These are phyloP conservation scores for Hylaeus volcanicus DNA, from an alignment of 1,140 invertebrate species.

Conservation along the genomic window DNA sequence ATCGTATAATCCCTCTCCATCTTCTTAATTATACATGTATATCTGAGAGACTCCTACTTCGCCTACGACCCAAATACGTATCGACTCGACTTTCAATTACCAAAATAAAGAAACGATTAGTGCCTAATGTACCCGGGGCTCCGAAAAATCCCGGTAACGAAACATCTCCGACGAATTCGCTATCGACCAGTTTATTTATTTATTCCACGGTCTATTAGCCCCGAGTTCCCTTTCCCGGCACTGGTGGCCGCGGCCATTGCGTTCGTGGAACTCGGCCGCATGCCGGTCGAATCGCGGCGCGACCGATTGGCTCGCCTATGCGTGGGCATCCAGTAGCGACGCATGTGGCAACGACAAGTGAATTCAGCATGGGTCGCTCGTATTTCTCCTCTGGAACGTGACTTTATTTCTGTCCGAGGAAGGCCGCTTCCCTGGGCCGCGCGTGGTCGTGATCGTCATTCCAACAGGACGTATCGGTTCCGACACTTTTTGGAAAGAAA, in stretches of 20 bases:
- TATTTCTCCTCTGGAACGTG: conserved; percentile 37
- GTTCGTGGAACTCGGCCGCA: neutral
- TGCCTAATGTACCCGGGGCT: too few relatives aligned
- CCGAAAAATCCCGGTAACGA: neutral
- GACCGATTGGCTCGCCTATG: conserved; percentile 20
- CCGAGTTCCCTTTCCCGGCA: neutral
- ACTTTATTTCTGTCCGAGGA: conserved; percentile 36
- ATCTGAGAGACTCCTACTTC: too few relatives aligned
- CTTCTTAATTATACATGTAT: too few relatives aligned
- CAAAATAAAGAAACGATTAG: too few relatives aligned
- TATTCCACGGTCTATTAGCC: conserved; percentile 9
- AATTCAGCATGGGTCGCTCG: conserved; percentile 35
- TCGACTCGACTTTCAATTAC: too few relatives aligned
- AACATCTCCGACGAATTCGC: neutral
- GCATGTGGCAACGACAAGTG: conserved; percentile 10
- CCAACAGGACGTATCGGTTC: neutral
- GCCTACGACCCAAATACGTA: too few relatives aligned
- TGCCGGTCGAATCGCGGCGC: neutral
- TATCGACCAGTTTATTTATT: conserved; percentile 5
- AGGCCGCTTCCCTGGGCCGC: neutral
- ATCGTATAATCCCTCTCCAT: too few relatives aligned
- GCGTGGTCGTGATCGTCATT: conserved; percentile 29
- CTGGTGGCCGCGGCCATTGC: neutral
- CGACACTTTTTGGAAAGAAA: neutral
- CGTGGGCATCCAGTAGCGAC: conserved; percentile 25